Conservation (phyloP, 2,113 vertebrate species). For the Tachycineta bicolor region DNA sequence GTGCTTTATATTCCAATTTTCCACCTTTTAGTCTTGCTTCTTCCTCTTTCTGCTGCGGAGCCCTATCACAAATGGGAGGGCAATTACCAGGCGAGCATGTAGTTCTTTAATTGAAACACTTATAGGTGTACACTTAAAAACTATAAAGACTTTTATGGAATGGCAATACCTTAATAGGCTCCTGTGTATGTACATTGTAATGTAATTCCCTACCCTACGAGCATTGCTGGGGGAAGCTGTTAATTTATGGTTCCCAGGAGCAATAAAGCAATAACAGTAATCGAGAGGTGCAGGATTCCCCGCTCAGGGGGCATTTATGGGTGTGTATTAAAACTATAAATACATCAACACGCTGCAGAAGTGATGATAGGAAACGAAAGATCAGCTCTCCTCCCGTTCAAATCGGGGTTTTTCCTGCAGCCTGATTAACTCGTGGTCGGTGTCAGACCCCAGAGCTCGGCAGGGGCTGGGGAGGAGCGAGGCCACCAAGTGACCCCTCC, state of each 20-base stretch:
- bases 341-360: conserved; percentile 62
- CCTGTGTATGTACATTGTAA: conserved; percentile 64
- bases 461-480: background rate
- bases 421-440: background rate
- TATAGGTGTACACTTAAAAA: conserved; percentile 70
- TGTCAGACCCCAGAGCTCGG: background rate
- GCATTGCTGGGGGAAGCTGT: conserved; percentile 63
- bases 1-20: conserved; percentile 74
- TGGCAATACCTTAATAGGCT: conserved; percentile 70
- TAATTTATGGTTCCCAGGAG: conserved; percentile 75
- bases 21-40: conserved; percentile 74
- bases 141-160: conserved; percentile 76
- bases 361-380: conserved; percentile 66
- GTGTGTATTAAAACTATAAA: conserved; percentile 80
- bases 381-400: conserved; percentile 48
- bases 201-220: conserved; percentile 60
- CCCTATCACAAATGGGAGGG: conserved; percentile 62
- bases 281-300: conserved; percentile 75
- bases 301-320: conserved; percentile 78
- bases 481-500: background rate
- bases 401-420: conserved; percentile 7
- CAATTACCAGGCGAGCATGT: conserved; percentile 69
- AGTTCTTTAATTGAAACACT: conserved; percentile 79
- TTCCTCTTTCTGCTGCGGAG: conserved; percentile 29
- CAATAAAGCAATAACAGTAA: conserved; percentile 80